phyloP scores from a whole-genome alignment of 2,888 invertebrate species.

The Cantharis lateralis region DNA sequence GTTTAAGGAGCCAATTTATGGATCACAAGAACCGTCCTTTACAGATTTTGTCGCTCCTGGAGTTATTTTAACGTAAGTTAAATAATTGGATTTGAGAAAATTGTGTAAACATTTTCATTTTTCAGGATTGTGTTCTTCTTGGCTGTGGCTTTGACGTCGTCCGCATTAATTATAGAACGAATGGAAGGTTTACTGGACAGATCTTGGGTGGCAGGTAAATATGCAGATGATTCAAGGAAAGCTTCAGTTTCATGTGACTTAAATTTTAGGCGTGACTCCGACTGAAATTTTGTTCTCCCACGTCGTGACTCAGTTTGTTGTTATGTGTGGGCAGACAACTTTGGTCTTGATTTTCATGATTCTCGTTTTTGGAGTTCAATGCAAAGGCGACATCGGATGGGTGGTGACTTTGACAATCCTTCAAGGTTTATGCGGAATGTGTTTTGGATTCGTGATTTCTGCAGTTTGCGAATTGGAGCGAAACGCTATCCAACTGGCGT shows the following conservation, averaged over 20 bases:
- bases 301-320: constrained; percentile 91
- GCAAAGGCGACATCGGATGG: constrained; percentile 83
- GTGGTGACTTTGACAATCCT: constrained; percentile 85
- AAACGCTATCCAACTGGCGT: constrained; percentile 89
- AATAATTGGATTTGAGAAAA: background rate
- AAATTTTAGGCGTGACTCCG: constrained; percentile 75
- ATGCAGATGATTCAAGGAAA: background rate
- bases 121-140: constrained; percentile 93
- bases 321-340: constrained; percentile 92
- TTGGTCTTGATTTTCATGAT: constrained; percentile 91
- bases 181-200: constrained; percentile 91
- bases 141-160: constrained; percentile 92
- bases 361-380: constrained; percentile 86
- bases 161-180: constrained; percentile 87
- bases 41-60: constrained; percentile 97
- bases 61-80: constrained; percentile 86
- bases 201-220: constrained; percentile 82
- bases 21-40: constrained; percentile 86
- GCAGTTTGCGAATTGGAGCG: constrained; percentile 89
- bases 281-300: constrained; percentile 92
- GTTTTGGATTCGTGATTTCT: constrained; percentile 93
- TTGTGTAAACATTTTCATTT: constrained; percentile 31
- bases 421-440: constrained; percentile 95
- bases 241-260: background rate
- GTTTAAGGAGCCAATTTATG: constrained; percentile 88